These are phyloP conservation scores for Cheiracanthium punctorium DNA, from an alignment of 2,888 invertebrate species.

Conservation along the genomic window DNA sequence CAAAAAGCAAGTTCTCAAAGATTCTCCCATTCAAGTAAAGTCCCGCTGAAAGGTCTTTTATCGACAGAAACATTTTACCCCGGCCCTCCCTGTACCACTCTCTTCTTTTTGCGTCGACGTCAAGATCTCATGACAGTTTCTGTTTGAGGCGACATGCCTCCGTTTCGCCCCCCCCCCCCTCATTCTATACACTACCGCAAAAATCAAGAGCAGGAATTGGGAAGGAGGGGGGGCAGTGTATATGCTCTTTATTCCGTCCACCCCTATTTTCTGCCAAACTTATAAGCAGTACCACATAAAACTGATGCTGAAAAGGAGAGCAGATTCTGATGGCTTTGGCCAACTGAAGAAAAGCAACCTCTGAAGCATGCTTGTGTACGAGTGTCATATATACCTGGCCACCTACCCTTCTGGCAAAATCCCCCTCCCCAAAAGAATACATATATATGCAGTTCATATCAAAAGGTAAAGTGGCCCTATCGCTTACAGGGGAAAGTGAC, in stretches of 20 bases:
- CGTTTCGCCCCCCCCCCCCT: conserved; percentile 21
- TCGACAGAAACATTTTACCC: conserved; percentile 65
- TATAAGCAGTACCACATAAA: conserved; percentile 29
- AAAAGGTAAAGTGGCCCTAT: conserved; percentile 66
- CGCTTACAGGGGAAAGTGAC: conserved; percentile 37
- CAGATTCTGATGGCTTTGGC: background rate
- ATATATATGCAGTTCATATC: conserved; percentile 1
- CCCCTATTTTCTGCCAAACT: conserved; percentile 6
- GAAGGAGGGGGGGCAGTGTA: conserved; percentile 17
- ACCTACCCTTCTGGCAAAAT: background rate
- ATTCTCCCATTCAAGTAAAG: conserved; percentile 58
- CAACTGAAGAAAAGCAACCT: conserved; percentile 26
- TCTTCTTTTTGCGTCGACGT: conserved; percentile 27
- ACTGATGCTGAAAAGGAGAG: background rate
- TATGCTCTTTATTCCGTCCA: conserved; percentile 28
- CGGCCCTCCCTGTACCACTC: conserved; percentile 16
- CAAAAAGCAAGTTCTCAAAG: conserved; percentile 34
- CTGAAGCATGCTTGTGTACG: conserved; percentile 33
- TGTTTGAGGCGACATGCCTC: conserved; percentile 54
- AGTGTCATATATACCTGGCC: conserved; percentile 36
- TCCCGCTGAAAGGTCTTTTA: conserved; percentile 66
- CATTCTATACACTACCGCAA: background rate
- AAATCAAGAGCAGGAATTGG: conserved; percentile 41
- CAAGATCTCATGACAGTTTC: conserved; percentile 63
- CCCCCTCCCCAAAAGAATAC: conserved; percentile 3